Base-by-base conservation (phyloP, 2,113 vertebrate species). In the Labeo rohita region DNA sequence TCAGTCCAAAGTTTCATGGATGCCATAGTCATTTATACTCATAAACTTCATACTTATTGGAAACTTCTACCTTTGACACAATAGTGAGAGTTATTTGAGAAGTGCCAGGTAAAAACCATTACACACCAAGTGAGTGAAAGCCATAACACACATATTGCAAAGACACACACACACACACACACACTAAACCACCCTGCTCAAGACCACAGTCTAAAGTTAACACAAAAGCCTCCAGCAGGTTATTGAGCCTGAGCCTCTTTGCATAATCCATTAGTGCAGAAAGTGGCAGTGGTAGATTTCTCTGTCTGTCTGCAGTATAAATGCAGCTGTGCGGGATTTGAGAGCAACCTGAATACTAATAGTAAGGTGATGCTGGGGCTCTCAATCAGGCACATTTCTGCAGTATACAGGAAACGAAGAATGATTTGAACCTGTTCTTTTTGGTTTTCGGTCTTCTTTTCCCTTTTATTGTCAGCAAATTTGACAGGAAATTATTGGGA, bases 51-150 rank as follows among this genome's bases (percentile, higher is more conserved):
- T 8, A 80, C 13, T 63, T 63, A 5, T 5, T 63, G 85, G 92
- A 73, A 93, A 93, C 92, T 92, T 74, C 45, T 89, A 92, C 92
- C 91, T 94, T 94, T 94, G 91, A 94, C 93, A 94, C 89, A 83
- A 50, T 83, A 93, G 93, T 93, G 91, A 92, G 93, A 91, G 92
- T 88, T 91, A 84, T 88, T 93, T 91, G 92, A 92, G 90, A 90
- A 85, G 89, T 92, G 92, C 90, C 93, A 93, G 90, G 90, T 89
- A 87, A 86, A 63, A 72, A 83, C 68, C 36, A 77, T 84, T 83
- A 68, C 83, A 85, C 74, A 59, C 82, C 45, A 63, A 81, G 74
- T 56, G 59, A 52, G 75, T 74, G 80, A 73, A 61, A 70, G 88
- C 84, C 18, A 63, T 36, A 39, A 50, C 56, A 59, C 72, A 84